Base-by-base conservation (phyloP, 2,888 invertebrate genomes). In the Coelinius sp. region DNA sequence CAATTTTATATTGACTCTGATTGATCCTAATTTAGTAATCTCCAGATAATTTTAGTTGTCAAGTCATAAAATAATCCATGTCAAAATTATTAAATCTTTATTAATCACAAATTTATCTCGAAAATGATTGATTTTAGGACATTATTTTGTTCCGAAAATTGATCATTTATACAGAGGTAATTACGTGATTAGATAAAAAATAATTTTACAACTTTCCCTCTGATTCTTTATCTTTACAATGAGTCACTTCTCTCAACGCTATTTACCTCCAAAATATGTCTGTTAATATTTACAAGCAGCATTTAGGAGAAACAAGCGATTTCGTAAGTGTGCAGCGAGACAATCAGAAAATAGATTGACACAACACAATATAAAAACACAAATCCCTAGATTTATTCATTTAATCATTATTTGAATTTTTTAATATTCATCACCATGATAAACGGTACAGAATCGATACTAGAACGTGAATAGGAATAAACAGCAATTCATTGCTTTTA, bases 221-320 rank as follows among this genome's bases (percentile, higher is more conserved):
- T 24, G 14, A 53, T n/a, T 25, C n/a, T 14, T 20, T 3, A 35
- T 14, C 38, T 5, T 20, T 12, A 10, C 8, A 63, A 67, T 49
- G 20, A 49, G 20, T 44, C n/a, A 49, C 3, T 2, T 20, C 20
- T 49, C 1, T 49, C 17, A 49, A 49, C 46, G 46, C 46, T 20
- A 49, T 49, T 49, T 49, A 17, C 14, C 46, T 49, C 20, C 46
- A 71, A 53, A 70, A 66, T 62, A 72, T 44, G 17, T 72, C 75
- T 78, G 75, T 82, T 76, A 81, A 80, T 84, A 79, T 85, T 84
- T 81, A 80, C 87, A 87, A 87, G 87, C 87, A 87, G 87, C 87
- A 82, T 86, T 85, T 85, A 83, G 87, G 86, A 87, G 86, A 86
- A 82, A 81, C 84, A 87, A 87, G 83, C 83, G 86, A 84, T 86